A percentile compares a stretch with the other conserved stretches of the same genome.
phyloP scores from a whole-genome alignment of 2,113 vertebrate genomes.

The Speoplatyrhinus poulsoni region DNA sequence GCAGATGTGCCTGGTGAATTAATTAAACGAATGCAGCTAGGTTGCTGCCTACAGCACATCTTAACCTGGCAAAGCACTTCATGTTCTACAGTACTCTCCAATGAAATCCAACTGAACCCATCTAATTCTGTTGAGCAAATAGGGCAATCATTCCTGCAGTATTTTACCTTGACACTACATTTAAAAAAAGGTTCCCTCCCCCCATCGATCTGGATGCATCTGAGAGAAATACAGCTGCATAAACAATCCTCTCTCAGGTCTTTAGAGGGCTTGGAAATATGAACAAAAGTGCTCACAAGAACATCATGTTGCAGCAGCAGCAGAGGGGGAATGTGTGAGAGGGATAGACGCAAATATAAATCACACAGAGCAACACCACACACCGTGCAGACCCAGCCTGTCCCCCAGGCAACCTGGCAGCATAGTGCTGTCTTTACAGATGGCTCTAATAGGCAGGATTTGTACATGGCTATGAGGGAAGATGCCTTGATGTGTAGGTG shows the following conservation, averaged over 20 bases:
- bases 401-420: conserved; percentile 72
- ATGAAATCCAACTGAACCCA: conserved; percentile 9
- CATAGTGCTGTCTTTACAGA: conserved; percentile 67
- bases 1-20: neutral
- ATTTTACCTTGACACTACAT: conserved; percentile 38
- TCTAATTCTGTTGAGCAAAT: conserved; percentile 15
- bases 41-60: neutral
- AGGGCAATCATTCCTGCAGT: conserved; percentile 21
- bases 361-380: conserved; percentile 65
- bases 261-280: conserved; percentile 70
- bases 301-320: conserved; percentile 65
- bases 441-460: conserved; percentile 49
- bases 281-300: conserved; percentile 69
- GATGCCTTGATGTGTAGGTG: conserved; percentile 6
- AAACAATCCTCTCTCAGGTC: conserved; percentile 62
- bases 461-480: conserved; percentile 15
- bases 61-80: conserved; percentile 1
- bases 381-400: conserved; percentile 53
- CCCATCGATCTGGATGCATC: conserved; percentile 49
- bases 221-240: conserved; percentile 60
- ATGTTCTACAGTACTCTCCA: conserved; percentile 1
- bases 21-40: neutral
- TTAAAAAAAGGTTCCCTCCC: conserved; percentile 24
- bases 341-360: conserved; percentile 57
- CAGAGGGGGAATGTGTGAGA: conserved; percentile 62